Evolutionary conservation across 53 echinoderm and acorn worm genomes (phyloP), one percentile per base, ranked within the genome.

Genomic region (Temnopleurus reevesii): DNA sequence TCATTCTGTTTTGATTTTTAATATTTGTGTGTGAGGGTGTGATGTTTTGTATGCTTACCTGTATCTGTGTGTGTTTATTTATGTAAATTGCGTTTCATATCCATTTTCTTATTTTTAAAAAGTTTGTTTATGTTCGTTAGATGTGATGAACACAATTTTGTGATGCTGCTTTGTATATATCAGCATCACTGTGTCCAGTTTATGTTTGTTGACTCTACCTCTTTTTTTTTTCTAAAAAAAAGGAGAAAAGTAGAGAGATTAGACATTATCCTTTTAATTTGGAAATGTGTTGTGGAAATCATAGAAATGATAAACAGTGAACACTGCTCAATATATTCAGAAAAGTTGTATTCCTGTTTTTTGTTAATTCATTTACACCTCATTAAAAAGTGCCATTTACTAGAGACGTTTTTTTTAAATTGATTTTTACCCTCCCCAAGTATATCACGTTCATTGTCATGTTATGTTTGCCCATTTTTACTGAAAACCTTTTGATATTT

Each of bases 51-150:
- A 33, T 79, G 79, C 43, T 41, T 79, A 79, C 49, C 79, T 79
- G 79, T 79, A 47, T 79, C 49, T 46, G 79, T 79, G 79, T 79
- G 79, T 79, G 79, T 79, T 79, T 38, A 79, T 28, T 79, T 71
- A 71, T 71, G 71, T 31, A 71, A 38, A 71, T 21, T 41, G 71
- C 71, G 21, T 71, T 71, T 71, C 7, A 41, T 71, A 6, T 41
- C n/a, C 41, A 30, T 71, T 41, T 5, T 41, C 38, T 71, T 23
- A 28, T 23, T 66, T 38, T n/a, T n/a, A n/a, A n/a, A n/a, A n/a
- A n/a, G 33, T 31, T 60, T 18, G 5, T 71, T n/a, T 19, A 71
- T 38, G 8, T 71, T 71, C 41, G 36, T 71, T 71, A 41, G 36
- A 71, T 71, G 41, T 71, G 71, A 41, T 71, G 71, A 47, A 79